Conservation (phyloP, 2,113 vertebrate genomes). For the Phainopepla nitens region DNA sequence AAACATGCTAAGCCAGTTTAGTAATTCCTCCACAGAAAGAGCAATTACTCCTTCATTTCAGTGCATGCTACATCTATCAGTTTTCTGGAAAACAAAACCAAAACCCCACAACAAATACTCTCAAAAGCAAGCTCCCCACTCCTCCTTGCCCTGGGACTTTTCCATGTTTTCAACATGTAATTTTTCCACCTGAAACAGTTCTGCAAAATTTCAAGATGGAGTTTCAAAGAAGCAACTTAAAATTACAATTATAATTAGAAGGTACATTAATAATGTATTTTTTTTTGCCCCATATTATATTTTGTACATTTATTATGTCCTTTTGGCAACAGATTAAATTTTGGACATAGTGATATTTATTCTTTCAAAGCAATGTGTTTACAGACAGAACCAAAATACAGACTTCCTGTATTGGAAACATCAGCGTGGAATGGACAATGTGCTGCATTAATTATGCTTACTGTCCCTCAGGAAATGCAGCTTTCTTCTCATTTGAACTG, state of each 20-base stretch:
- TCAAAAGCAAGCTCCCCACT: rapidly evolving
- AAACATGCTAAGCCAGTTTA: neutral
- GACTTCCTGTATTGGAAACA: neutral
- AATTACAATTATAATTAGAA: neutral
- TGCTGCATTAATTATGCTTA: neutral
- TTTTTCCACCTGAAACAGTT: neutral
- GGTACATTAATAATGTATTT: neutral
- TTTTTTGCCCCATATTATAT: neutral
- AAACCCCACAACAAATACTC: neutral
- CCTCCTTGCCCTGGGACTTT: neutral
- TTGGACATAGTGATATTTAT: neutral
- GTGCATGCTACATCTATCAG: neutral
- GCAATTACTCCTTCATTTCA: neutral
- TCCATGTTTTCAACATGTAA: neutral
- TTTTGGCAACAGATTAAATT: neutral
- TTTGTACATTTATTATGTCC: neutral
- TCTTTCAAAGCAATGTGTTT: neutral
- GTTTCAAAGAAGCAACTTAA: neutral
- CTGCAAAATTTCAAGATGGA: neutral
- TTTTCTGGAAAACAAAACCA: neutral
- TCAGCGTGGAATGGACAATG: neutral
- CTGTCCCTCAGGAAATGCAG: neutral
- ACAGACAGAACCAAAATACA: neutral
- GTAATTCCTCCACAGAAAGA: neutral
- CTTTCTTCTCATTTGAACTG: neutral